Conservation (phyloP, 2,797 vertebrate genomes). For the Eutrigla gurnardus region DNA sequence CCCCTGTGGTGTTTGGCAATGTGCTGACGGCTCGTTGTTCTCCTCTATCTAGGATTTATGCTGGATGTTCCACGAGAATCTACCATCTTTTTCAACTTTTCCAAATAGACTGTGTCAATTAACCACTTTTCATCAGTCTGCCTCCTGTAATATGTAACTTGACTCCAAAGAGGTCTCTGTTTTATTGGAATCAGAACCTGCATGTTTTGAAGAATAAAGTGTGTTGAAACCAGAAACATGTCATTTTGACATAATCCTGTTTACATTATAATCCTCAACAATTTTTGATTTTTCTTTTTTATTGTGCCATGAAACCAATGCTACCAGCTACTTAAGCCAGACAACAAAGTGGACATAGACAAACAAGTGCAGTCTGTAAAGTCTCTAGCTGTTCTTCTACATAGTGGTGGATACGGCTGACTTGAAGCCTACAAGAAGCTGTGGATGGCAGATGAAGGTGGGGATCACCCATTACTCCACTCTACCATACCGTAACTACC, state of each 20-base stretch:
- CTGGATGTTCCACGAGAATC: neutral
- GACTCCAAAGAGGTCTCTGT: neutral
- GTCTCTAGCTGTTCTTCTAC: neutral
- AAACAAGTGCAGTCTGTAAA: neutral
- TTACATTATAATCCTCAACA: neutral
- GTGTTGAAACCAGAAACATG: neutral
- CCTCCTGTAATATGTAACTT: neutral
- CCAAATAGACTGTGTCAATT: neutral
- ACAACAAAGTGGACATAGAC: too few relatives aligned
- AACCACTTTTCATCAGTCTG: neutral
- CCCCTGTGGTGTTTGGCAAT: slow-evolving; percentile 28
- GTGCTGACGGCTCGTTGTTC: slow-evolving; percentile 25
- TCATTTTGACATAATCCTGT: neutral
- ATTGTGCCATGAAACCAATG: neutral
- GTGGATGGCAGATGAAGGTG: neutral
- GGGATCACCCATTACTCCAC: neutral
- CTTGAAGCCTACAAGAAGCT: slow-evolving; percentile 4
- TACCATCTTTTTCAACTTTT: neutral
- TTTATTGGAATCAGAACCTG: neutral
- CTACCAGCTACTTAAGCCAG: too few relatives aligned
- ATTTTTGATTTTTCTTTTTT: neutral
- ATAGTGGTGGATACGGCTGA: too few relatives aligned
- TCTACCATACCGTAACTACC: neutral
- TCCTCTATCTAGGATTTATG: neutral
- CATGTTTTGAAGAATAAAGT: neutral